Evolutionary conservation across 2,113 vertebrate genomes (phyloP), one percentile per base, ranked within the genome.

Genomic region (Ardeotis arabs): DNA sequence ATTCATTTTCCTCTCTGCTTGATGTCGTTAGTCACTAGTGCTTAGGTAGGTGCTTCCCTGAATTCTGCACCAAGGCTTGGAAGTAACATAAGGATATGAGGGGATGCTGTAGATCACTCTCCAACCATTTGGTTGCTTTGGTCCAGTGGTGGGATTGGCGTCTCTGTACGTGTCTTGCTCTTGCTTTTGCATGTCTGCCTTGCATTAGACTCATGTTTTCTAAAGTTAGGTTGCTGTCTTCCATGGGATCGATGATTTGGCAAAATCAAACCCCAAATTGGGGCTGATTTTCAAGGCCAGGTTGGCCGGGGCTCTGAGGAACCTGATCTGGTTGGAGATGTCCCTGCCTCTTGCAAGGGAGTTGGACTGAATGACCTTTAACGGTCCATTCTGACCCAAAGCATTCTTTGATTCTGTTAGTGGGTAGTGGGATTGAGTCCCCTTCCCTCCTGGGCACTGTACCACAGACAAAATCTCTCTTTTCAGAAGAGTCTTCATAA

Each of bases 131-230:
- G 27, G 33, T 73, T 74, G 44, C 24, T 35, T 31, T 12, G 33
- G 10, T 14, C n/a, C 73, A 52, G 50, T 7, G 15, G 35, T 0
- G 0, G 20, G 35, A 4, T 5, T 0, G 0, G 69, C 66, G 17
- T 18, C 39, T 89, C 31, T 44, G 56, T 3, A 12, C 50, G 15
- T 64, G 29, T 64, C 84, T 62, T 45, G 12, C 44, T 56, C 10
- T 31, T 39, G 31, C 25, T 59, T 31, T 49, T 64, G 41, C 12
- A 4, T 7, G 2, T 22, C 33, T 88, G 31, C 41, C 33, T 77
- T 10, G 28, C 16, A 4, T 22, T 20, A 20, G 10, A 12, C 7
- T 78, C 19, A 1, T 5, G 21, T 33, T 83, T 44, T 37, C 37
- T 44, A 17, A 56, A 45, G 23, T 20, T 62, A 11, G 20, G 24